Conservation (phyloP, 1,140 invertebrate genomes). For the Samia ricini region DNA sequence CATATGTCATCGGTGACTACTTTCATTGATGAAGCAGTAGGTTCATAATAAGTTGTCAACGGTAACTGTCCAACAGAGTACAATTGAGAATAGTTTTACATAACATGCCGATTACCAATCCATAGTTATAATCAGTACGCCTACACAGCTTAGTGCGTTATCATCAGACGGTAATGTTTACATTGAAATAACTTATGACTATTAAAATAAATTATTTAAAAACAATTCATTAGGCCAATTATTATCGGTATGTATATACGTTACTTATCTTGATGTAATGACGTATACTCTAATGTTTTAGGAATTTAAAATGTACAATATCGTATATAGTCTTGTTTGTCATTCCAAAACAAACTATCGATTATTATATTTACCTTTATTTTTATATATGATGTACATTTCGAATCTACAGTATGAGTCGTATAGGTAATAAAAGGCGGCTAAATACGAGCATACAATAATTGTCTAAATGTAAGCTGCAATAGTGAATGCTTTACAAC, state of each 20-base stretch:
- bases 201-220: neutral
- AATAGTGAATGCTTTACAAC: no score
- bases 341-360: neutral
- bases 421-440: no score
- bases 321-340: neutral
- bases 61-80: no score
- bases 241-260: neutral
- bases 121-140: no score
- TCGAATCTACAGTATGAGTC: no score
- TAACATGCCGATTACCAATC: no score
- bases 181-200: neutral
- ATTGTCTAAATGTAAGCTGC: no score
- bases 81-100: no score
- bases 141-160: neutral
- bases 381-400: neutral
- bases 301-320: neutral
- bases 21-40: no score
- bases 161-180: neutral
- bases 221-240: neutral
- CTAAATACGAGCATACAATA: no score
- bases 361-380: neutral
- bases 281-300: neutral
- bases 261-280: neutral
- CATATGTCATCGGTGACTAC: no score
- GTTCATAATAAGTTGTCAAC: no score